Evolutionary conservation across 2,797 vertebrate genomes (phyloP), one percentile per base, ranked within the genome.

Genomic region (Hypotaenidia philippensis): DNA sequence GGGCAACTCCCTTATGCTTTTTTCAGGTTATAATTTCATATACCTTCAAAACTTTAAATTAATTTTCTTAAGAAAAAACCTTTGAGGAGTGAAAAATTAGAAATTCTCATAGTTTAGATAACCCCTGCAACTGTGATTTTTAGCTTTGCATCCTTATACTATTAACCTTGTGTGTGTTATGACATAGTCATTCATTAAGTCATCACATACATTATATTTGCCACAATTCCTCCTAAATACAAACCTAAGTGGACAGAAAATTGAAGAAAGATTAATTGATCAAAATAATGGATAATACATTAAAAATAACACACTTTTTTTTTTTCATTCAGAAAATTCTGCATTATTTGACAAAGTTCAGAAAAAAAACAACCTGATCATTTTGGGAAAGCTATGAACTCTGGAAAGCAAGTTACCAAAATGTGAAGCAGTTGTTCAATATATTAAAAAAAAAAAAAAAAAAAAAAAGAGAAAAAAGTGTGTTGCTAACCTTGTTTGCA

Each of bases 41-140:
- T 41, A 3, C 0, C 0, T 3, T 3, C 5, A 31, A 41, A 32
- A 0, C 3, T 40, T 60, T 77, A 74, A 55, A 55, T 3, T 0
- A 32, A 10, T 77, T 44, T 84, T 66, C 38, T 59, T 59, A 34
- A 59, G 40, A 41, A 87, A 68, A 84, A 10, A 0, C 1, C n/a
- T 55, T 66, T 63, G 15, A 66, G 10, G 29, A 40, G 59, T 52
- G 13, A 66, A 77, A 74, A 63, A n/a, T 53, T 38, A 49, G 6
- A 70, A 83, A 27, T 9, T 34, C n/a, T 22, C 10, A 36, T 5
- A n/a, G 11, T 70, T 89, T 32, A 79, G 38, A 27, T 68, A 78
- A 64, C 5, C 13, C 4, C 29, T 87, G 85, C 40, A 60, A 36
- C 4, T 23, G 10, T 49, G 82, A 59, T 5, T 47, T 86, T 76